Base-by-base conservation (phyloP, 1,140 invertebrate species). In the Zaprionus vittiger region DNA sequence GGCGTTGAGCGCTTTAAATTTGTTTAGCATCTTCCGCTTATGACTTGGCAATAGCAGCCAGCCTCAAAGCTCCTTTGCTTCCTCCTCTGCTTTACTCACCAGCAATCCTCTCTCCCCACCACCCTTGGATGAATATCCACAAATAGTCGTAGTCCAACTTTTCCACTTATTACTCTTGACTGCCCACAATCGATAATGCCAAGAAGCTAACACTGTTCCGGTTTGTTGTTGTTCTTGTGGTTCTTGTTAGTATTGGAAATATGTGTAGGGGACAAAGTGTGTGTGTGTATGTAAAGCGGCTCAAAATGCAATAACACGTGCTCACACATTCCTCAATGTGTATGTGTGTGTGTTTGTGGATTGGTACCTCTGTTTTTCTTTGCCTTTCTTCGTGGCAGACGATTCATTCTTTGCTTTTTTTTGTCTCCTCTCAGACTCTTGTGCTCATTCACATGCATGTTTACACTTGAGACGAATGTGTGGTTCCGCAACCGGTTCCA, bases 1-100 rank as follows among this genome's bases (percentile, higher is more conserved):
- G 81, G 80, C 83, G 71, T 67, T 73, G 74, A 64, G 73, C 56
- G 69, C 81, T 64, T 84, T 89, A 89, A 90, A 89, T 89, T 89
- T 89, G 84, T 57, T 90, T 74, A 89, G 76, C 85, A 89, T 81
- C 75, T 89, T 89, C 84, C 84, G 84, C 81, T 89, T 89, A 79
- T 87, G 76, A 82, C 81, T 77, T 80, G 74, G 80, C 85, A 79
- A 84, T 81, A 79, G 78, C 81, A 72, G 62, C 81, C 79, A 79
- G 78, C 79, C 66, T 56, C 41, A 47, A 9, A n/a, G 38, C 38
- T 41, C 5, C 41, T 17, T n/a, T 7, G n/a, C 24, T 26, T 26
- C 24, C 4, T 26, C n/a, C 41, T 38, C 37, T 38, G 12, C 37
- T 37, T 37, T 14, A 12, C 3, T 37, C 34, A 31, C 28, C 28